Evolutionary conservation across 1,140 invertebrate species (phyloP), one percentile per base, ranked within the genome.

Genomic region (Leptinotarsa defecta): DNA sequence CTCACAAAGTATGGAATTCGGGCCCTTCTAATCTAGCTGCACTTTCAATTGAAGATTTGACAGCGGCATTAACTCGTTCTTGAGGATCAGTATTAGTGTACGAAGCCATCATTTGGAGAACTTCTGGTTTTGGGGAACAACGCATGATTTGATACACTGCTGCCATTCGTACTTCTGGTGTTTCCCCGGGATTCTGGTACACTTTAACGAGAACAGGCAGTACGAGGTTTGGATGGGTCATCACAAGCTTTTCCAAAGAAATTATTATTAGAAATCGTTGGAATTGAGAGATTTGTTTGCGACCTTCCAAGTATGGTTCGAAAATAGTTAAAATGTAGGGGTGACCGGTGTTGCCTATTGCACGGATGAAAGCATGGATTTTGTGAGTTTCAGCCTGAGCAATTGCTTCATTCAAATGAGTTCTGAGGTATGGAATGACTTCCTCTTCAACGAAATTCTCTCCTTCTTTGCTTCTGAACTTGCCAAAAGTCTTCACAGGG

Each of bases 31-130:
- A 79, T 34, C 85, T 13, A 72, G 90, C 86, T 43, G 89, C 87
- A 61, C 80, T 82, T 81, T 85, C 71, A 61, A 94, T 90, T n/a
- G 85, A 83, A 48, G 89, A 88, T 79, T 91, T 89, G 13, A 93
- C 88, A 4, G 87, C 88, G 63, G 90, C 86, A 72, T 88, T 89
- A 0, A 94, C 91, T 27, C 92, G 87, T 22, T 87, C 84, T 80
- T 87, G 89, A 0, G 84, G 85, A 78, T 94, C 92, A 52, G 86
- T 83, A 74, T 92, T 88, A 3, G 91, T 93, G 82, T 88, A 89
- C 76, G 89, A 80, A 67, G 92, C 92, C 89, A 94, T 92, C 49
- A 87, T 85, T 84, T 91, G 90, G 78, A 93, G 88, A 87, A 92
- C 91, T 8, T 82, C 83, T 20, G 85, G 80, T 2, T 90, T 86